phyloP scores from a whole-genome alignment of 2,888 invertebrate species.

The Cosmia trapezina region DNA sequence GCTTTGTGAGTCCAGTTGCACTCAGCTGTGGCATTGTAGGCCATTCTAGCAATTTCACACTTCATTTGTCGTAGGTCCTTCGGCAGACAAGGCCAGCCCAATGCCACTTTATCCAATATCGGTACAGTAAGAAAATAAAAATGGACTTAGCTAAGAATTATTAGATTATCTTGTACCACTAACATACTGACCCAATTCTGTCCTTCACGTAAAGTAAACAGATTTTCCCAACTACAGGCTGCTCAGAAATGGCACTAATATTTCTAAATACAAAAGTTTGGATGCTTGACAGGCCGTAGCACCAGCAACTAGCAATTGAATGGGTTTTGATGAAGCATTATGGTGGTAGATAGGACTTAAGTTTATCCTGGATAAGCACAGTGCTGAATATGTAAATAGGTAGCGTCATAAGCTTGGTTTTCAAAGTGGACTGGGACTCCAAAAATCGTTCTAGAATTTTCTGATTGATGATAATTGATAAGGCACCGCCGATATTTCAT shows the following conservation, averaged over 20 bases:
- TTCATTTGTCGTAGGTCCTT: background rate
- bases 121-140: slow-evolving; percentile 5
- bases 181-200: slow-evolving; percentile 34
- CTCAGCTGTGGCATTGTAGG: background rate
- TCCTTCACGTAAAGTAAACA: background rate
- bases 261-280: background rate
- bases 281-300: background rate
- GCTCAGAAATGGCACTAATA: background rate
- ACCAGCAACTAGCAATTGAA: background rate
- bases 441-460: background rate
- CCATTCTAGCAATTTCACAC: background rate
- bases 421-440: no score
- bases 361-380: background rate
- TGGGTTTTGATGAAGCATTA: background rate
- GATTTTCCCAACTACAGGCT: background rate
- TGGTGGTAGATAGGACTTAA: background rate
- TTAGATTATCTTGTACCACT: slow-evolving; percentile 28
- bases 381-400: background rate
- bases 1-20: background rate
- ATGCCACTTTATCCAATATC: background rate
- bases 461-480: background rate
- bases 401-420: background rate
- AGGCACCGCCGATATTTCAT: background rate
- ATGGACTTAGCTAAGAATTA: slow-evolving; percentile 2
- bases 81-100: background rate